Percentiles rank a stretch among this genome's conserved stretches.
Conservation (phyloP, 2,888 invertebrate species). For the Helobdella robusta region DNA sequence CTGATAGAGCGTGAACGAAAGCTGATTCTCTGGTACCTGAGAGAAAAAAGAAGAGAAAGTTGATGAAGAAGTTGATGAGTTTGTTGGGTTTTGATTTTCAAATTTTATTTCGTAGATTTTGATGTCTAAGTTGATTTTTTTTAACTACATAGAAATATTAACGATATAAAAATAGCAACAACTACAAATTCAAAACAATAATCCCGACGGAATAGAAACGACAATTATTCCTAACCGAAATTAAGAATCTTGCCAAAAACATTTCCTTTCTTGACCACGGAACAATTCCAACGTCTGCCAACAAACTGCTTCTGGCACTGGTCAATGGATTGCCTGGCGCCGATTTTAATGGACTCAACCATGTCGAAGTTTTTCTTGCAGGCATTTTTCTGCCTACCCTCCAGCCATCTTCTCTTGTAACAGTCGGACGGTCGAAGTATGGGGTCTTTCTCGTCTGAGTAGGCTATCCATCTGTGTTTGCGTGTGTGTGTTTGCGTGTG, state of each 20-base stretch:
- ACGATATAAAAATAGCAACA: too few species aligned
- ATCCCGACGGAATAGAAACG: not conserved
- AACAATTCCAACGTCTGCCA: slow-evolving; percentile 28
- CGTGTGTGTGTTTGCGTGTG: not conserved
- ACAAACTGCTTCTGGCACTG: slow-evolving; percentile 29
- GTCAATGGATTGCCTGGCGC: slow-evolving; percentile 25
- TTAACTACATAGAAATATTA: too few species aligned
- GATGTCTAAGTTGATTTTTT: too few species aligned
- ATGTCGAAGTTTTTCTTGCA: slow-evolving; percentile 28
- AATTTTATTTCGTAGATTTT: too few species aligned
- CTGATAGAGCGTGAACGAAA: slow-evolving; percentile 83
- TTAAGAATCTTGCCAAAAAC: slow-evolving; percentile 17
- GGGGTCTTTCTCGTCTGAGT: too few species aligned
- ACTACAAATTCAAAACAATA: too few species aligned
- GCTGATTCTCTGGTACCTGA: slow-evolving; percentile 84
- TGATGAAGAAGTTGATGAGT: too few species aligned
- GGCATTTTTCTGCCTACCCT: slow-evolving; percentile 18
- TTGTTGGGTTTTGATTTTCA: too few species aligned
- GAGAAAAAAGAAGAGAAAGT: too few species aligned
- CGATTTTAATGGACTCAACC: slow-evolving; percentile 26
- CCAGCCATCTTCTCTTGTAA: slow-evolving; percentile 23
- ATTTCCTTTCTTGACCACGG: not conserved
- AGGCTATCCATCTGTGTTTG: too few species aligned
- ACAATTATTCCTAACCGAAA: not conserved
- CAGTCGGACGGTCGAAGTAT: slow-evolving; percentile 13